Conservation (phyloP, 2,113 vertebrate species). For the Rhabdornis inornatus region DNA sequence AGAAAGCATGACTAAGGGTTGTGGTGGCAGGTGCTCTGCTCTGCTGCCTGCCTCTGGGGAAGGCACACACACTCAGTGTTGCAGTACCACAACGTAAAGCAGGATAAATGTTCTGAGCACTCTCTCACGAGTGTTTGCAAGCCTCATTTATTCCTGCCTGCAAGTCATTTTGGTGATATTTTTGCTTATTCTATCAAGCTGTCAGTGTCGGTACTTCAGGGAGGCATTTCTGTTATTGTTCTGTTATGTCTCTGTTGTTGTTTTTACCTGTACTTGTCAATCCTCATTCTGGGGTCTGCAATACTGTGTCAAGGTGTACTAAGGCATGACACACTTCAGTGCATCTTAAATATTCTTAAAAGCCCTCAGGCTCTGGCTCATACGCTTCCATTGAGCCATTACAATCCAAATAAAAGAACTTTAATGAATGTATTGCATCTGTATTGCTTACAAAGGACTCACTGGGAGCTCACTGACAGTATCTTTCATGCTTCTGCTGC, state of each 20-base stretch:
- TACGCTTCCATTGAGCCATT: conserved; percentile 49
- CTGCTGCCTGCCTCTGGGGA: not conserved
- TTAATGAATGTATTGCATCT: conserved; percentile 58
- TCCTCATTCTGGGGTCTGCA: conserved; percentile 5
- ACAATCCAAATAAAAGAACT: conserved; percentile 56
- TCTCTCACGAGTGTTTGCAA: not conserved
- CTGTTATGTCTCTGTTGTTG: conserved; percentile 31
- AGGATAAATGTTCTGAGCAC: not conserved
- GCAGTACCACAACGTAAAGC: not conserved
- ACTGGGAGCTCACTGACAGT: conserved; percentile 37
- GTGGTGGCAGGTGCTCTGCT: not conserved
- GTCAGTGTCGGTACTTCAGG: conserved; percentile 7
- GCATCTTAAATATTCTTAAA: conserved; percentile 44
- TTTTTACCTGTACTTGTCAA: conserved; percentile 8
- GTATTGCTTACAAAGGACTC: conserved; percentile 53
- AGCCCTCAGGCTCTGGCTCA: conserved; percentile 30
- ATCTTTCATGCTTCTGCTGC: conserved; percentile 53
- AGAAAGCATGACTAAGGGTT: not conserved
- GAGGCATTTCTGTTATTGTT: conserved; percentile 51
- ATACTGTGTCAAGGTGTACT: conserved; percentile 14
- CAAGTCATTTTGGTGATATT: conserved; percentile 17
- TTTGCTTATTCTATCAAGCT: conserved; percentile 53
- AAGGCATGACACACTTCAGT: conserved; percentile 46
- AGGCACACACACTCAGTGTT: not conserved
- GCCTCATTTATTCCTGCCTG: conserved; percentile 21